phyloP scores from a whole-genome alignment of 2,888 invertebrate species.

The Calephelis perditalis region DNA sequence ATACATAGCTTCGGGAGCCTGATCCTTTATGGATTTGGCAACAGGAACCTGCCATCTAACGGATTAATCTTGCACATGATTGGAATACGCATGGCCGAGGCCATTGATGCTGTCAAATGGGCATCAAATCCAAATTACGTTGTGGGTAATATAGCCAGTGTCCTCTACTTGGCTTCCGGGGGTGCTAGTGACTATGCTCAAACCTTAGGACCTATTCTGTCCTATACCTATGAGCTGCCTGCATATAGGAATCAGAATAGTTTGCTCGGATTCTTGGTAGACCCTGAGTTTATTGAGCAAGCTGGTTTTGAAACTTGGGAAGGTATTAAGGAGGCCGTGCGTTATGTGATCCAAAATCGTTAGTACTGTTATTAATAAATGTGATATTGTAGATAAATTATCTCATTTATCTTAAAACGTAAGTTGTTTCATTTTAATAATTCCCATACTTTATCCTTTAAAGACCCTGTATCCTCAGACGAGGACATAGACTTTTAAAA shows the following conservation, averaged over 20 bases:
- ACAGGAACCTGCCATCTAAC: slow-evolving; percentile 65
- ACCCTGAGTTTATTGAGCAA: slow-evolving; percentile 69
- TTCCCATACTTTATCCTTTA: no score
- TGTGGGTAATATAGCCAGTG: slow-evolving; percentile 67
- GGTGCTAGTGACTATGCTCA: slow-evolving; percentile 81
- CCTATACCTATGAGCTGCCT: slow-evolving; percentile 82
- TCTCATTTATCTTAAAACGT: no score
- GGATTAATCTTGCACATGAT: slow-evolving; percentile 53
- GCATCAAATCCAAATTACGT: slow-evolving; percentile 55
- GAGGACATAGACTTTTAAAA: no score
- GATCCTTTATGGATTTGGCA: slow-evolving; percentile 61
- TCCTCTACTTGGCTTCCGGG: slow-evolving; percentile 79
- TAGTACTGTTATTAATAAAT: background rate
- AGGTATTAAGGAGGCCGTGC: slow-evolving; percentile 73
- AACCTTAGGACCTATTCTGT: slow-evolving; percentile 64
- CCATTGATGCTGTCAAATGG: slow-evolving; percentile 68
- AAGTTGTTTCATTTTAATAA: no score
- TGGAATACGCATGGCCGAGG: slow-evolving; percentile 57
- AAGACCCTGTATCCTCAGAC: no score
- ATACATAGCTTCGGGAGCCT: slow-evolving; percentile 86
- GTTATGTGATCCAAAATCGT: slow-evolving; percentile 40
- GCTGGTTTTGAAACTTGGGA: slow-evolving; percentile 80
- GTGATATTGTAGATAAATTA: no score
- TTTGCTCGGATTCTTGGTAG: slow-evolving; percentile 23
- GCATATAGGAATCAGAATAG: slow-evolving; percentile 24